Conservation (phyloP, 64 coral and sea anemone genomes). For the Anthopleura sola region DNA sequence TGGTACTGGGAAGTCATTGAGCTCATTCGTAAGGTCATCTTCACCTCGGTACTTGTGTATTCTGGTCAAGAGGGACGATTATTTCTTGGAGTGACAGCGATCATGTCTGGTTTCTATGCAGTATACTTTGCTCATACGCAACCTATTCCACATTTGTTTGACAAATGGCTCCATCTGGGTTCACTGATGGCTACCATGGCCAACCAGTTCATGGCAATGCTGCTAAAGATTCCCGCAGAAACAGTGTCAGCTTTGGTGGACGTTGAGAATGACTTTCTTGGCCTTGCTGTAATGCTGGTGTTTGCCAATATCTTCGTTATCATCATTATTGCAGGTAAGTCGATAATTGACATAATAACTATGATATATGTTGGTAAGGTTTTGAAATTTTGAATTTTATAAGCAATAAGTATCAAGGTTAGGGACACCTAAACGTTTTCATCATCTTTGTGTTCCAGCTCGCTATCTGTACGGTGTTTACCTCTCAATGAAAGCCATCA, state of each 20-base stretch:
- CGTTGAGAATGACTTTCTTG: constrained; percentile 14
- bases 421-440: too few relatives aligned
- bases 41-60: background rate
- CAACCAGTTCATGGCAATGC: constrained; percentile 38
- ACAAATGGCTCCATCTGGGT: constrained; percentile 42
- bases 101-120: constrained; percentile 36
- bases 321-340: too few relatives aligned
- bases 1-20: constrained; percentile 67
- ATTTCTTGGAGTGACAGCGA: constrained; percentile 18
- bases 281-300: constrained; percentile 35
- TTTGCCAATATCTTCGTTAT: constrained; percentile 10
- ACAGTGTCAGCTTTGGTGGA: background rate
- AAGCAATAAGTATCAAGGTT: too few relatives aligned
- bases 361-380: too few relatives aligned
- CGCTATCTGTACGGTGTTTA: too few relatives aligned
- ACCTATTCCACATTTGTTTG: constrained; percentile 36
- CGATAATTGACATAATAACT: background rate
- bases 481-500: too few relatives aligned
- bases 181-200: constrained; percentile 43
- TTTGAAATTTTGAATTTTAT: too few relatives aligned
- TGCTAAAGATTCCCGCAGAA: constrained; percentile 51
- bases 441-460: too few relatives aligned
- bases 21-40: constrained; percentile 31
- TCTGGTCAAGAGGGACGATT: constrained; percentile 8
- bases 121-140: constrained; percentile 30